These are phyloP conservation scores for Paracentrotus lividus DNA, from an alignment of 53 echinoderm and acorn worm genomes.

Conservation along the genomic window DNA sequence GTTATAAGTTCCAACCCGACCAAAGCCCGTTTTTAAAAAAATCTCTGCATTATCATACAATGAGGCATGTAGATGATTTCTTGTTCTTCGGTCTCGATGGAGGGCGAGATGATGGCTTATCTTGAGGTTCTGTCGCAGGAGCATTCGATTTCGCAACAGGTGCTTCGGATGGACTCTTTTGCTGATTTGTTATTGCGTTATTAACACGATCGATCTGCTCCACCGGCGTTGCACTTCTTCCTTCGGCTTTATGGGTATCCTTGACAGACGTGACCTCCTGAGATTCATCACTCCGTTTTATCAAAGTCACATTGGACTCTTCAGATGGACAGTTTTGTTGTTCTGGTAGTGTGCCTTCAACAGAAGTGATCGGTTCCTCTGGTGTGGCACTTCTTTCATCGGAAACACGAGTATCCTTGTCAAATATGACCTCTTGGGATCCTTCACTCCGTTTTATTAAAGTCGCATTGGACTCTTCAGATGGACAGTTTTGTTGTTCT, in stretches of 20 bases:
- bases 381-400: constrained; percentile 4
- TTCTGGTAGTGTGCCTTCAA: neutral
- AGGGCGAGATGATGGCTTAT: neutral
- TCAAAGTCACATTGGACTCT: neutral
- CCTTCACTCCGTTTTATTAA: neutral
- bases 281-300: neutral
- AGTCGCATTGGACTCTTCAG: neutral
- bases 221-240: too few species aligned
- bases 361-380: neutral
- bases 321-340: neutral
- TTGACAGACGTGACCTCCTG: too few species aligned
- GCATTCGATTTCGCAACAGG: too few species aligned
- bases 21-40: too few species aligned
- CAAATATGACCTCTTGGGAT: neutral
- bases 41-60: neutral
- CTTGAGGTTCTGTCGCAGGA: too few species aligned
- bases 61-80: neutral
- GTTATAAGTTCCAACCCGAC: too few species aligned
- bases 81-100: neutral
- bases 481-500: neutral
- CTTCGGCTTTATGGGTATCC: too few species aligned
- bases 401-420: neutral
- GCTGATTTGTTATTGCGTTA: too few species aligned
- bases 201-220: too few species aligned
- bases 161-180: too few species aligned